These are phyloP conservation scores for Xenotilapia flavipinnis DNA, from an alignment of 2,113 vertebrate genomes.

Conservation along the genomic window DNA sequence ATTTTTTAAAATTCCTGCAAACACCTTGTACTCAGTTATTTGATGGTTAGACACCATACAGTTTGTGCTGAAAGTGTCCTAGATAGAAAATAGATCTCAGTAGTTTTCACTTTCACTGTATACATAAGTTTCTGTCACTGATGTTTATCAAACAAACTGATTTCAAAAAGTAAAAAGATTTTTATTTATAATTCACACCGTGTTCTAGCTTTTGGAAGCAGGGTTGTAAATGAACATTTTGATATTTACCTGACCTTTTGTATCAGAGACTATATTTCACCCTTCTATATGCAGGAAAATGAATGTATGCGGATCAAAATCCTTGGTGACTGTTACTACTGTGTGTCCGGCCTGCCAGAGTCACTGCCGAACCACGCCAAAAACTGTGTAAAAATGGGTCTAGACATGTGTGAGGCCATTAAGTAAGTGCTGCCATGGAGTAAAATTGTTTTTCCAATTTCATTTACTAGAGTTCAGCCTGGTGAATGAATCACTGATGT, in stretches of 20 bases:
- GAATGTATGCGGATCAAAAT: conserved; percentile 99
- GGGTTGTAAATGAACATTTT: neutral
- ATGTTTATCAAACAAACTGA: neutral
- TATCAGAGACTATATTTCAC: neutral
- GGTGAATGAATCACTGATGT: neutral
- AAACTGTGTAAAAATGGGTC: conserved; percentile 97
- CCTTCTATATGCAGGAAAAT: conserved; percentile 80
- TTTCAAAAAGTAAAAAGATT: neutral
- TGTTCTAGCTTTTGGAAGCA: neutral
- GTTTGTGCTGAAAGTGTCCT: neutral
- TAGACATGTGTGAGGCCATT: conserved; percentile 98
- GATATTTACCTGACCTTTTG: neutral
- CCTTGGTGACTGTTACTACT: conserved; percentile 97
- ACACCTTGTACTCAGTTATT: neutral
- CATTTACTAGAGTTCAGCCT: neutral
- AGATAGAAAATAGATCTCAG: neutral
- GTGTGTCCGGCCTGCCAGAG: conserved; percentile 93
- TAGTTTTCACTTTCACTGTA: neutral
- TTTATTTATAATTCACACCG: neutral
- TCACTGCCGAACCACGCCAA: conserved; percentile 94
- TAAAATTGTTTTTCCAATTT: neutral
- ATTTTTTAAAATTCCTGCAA: neutral
- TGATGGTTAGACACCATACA: neutral
- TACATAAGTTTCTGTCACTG: neutral
- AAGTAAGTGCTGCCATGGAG: conserved; percentile 77